Conservation (phyloP, 2,797 vertebrate genomes). For the Gobio occitaniae region DNA sequence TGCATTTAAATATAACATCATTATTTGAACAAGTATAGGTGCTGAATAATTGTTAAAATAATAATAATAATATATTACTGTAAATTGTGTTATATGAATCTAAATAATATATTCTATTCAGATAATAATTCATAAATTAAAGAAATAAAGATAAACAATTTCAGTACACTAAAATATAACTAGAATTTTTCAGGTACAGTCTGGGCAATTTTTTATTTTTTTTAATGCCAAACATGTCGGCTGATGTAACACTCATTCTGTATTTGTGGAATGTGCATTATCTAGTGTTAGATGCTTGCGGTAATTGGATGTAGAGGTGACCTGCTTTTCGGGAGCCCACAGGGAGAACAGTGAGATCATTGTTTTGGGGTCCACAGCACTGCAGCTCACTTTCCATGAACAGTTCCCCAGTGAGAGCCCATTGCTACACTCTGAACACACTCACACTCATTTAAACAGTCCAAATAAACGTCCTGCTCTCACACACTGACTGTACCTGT, state of each 20-base stretch:
- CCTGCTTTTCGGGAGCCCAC: slow-evolving; percentile 56
- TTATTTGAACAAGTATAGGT: not conserved
- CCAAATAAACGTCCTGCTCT: slow-evolving; percentile 16
- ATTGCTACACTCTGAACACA: slow-evolving; percentile 28
- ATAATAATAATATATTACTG: not conserved
- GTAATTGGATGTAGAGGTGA: slow-evolving; percentile 37
- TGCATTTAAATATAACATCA: not conserved
- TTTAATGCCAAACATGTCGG: not conserved
- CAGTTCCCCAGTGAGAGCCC: slow-evolving; percentile 36
- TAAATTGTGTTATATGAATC: too few species aligned
- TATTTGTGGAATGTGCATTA: slow-evolving; percentile 30
- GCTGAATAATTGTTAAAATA: not conserved
- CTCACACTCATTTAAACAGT: slow-evolving; percentile 15
- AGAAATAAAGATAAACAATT: not conserved
- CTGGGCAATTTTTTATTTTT: too few species aligned
- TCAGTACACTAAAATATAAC: not conserved
- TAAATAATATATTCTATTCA: not conserved
- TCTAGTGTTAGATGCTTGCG: not conserved
- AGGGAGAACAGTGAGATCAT: slow-evolving; percentile 59
- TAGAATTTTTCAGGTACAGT: not conserved
- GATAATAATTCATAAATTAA: not conserved
- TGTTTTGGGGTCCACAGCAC: slow-evolving; percentile 51
- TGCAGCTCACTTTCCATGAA: slow-evolving; percentile 45
- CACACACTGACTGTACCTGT: slow-evolving; percentile 11
- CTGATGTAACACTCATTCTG: not conserved